Evolutionary conservation across 92 coral and sea anemone species (phyloP).

Genomic region (Zoanthus sociatus): DNA sequence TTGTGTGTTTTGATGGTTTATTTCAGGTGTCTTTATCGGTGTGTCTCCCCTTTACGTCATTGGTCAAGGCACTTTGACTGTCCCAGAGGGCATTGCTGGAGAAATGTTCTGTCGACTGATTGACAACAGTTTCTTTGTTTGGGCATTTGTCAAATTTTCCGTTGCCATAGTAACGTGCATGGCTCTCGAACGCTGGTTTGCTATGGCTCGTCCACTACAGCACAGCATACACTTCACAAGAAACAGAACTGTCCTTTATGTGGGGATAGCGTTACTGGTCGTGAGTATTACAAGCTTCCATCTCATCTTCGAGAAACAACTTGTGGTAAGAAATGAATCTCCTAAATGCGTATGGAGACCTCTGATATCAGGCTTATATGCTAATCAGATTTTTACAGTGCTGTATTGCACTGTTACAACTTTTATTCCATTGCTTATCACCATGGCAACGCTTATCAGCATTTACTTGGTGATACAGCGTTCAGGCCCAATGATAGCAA

Average conservation of each 20-base stretch:
- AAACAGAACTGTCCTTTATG: slow-evolving; percentile 16
- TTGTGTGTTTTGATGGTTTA: neutral
- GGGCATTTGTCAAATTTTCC: slow-evolving; percentile 41
- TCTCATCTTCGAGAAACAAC: slow-evolving; percentile 40
- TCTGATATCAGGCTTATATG: slow-evolving; percentile 4
- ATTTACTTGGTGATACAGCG: slow-evolving; percentile 5
- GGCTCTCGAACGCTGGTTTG: slow-evolving; percentile 44
- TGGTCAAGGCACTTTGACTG: slow-evolving; percentile 21
- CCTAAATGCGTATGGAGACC: slow-evolving; percentile 17
- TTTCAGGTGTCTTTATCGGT: slow-evolving; percentile 37
- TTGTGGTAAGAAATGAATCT: neutral
- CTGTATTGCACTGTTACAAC: slow-evolving; percentile 27
- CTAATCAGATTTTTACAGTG: slow-evolving; percentile 29
- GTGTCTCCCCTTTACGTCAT: slow-evolving; percentile 31
- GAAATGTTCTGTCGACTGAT: slow-evolving; percentile 45
- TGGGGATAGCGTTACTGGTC: neutral
- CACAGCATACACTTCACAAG: slow-evolving; percentile 22
- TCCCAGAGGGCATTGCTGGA: slow-evolving; percentile 39
- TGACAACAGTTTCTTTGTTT: slow-evolving; percentile 47
- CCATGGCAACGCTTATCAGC: slow-evolving; percentile 18
- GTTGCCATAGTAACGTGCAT: slow-evolving; percentile 47
- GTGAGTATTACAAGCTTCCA: slow-evolving; percentile 22
- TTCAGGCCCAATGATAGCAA: slow-evolving; percentile 16
- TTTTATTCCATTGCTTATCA: slow-evolving; percentile 19
- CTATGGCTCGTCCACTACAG: slow-evolving; percentile 35